Conservation (phyloP, 2,888 invertebrate species). For the Polydrusus tereticollis region DNA sequence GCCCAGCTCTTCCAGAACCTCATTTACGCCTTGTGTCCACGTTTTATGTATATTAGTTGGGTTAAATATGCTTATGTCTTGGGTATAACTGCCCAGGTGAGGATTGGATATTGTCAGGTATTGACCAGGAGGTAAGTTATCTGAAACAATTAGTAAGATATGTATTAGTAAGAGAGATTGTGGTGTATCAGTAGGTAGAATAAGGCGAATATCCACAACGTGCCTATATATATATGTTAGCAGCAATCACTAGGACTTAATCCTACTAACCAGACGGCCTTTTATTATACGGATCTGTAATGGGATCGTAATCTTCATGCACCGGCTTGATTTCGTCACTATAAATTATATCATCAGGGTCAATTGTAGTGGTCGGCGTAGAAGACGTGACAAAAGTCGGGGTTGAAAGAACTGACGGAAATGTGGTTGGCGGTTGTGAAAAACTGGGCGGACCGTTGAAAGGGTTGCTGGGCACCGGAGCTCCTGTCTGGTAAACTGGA, state of each 20-base stretch:
- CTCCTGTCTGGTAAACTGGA: slow-evolving; percentile 29
- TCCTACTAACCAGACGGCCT: slow-evolving; percentile 50
- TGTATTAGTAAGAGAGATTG: no score
- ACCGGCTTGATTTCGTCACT: slow-evolving; percentile 60
- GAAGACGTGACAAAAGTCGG: slow-evolving; percentile 12
- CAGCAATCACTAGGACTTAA: background rate
- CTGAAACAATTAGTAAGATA: slow-evolving; percentile 44
- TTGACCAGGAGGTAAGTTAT: slow-evolving; percentile 51
- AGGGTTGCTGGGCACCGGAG: slow-evolving; percentile 15
- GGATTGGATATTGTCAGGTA: slow-evolving; percentile 52
- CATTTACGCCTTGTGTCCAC: slow-evolving; percentile 34
- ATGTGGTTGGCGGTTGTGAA: background rate
- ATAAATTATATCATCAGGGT: slow-evolving; percentile 59
- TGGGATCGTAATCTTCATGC: slow-evolving; percentile 58
- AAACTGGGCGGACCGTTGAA: slow-evolving; percentile 32
- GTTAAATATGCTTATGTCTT: slow-evolving; percentile 51
- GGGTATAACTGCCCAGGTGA: slow-evolving; percentile 50
- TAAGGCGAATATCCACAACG: no score
- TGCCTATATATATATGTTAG: no score
- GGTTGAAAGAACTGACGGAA: slow-evolving; percentile 3
- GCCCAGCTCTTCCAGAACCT: slow-evolving; percentile 32
- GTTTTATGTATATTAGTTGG: slow-evolving; percentile 44
- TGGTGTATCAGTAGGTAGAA: no score
- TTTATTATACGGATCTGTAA: slow-evolving; percentile 47
- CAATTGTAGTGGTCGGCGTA: slow-evolving; percentile 39